A percentile compares a stretch with the other conserved stretches of the same genome.
phyloP scores from a whole-genome alignment of 2,113 vertebrate genomes.

The Passer montanus region DNA sequence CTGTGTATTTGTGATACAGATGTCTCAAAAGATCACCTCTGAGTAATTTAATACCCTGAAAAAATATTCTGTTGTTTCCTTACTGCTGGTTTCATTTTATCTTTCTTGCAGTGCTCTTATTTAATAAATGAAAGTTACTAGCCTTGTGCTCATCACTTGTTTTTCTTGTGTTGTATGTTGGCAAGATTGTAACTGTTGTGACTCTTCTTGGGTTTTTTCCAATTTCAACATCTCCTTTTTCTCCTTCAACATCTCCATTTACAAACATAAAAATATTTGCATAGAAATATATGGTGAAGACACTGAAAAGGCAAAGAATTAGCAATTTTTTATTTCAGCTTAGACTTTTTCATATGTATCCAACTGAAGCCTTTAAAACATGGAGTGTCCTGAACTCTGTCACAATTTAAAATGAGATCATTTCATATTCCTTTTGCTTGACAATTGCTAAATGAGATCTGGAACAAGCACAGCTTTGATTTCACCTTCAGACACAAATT shows the following conservation, averaged over 20 bases:
- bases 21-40: not conserved
- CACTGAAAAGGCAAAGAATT: not conserved
- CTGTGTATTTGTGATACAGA: not conserved
- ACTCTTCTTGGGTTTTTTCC: not conserved
- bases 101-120: not conserved
- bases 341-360: not conserved
- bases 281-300: not conserved
- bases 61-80: not conserved
- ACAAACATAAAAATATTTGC: not conserved
- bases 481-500: conserved; percentile 3
- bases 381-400: not conserved
- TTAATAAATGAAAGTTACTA: not conserved
- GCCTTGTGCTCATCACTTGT: not conserved
- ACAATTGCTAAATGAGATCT: not conserved
- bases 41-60: not conserved
- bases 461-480: not conserved
- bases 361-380: not conserved
- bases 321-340: not conserved
- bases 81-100: not conserved
- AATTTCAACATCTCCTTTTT: not conserved
- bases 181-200: not conserved
- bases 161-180: not conserved
- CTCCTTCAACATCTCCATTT: not conserved
- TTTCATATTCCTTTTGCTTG: not conserved
- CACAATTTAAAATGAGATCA: not conserved